Conservation (phyloP, 2,888 invertebrate species). For the Coenonympha arcania region DNA sequence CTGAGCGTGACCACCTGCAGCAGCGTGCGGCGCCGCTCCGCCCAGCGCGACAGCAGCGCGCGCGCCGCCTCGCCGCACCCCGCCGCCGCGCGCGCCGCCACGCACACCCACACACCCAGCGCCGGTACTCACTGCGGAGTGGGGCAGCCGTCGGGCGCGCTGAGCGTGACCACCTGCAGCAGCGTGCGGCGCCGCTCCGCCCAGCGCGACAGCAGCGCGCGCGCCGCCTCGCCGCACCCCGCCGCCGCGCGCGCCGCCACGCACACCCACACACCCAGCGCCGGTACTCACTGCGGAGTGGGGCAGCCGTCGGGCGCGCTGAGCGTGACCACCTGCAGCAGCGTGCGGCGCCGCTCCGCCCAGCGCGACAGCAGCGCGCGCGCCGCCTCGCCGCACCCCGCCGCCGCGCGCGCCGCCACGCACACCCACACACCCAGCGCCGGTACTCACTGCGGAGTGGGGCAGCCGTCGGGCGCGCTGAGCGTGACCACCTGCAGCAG, state of each 20-base stretch:
- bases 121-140: constrained; percentile 36
- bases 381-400: constrained; percentile 28
- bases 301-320: too few relatives aligned
- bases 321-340: too few relatives aligned
- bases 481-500: too few relatives aligned
- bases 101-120: constrained; percentile 3
- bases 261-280: too few relatives aligned
- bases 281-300: too few relatives aligned
- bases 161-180: constrained; percentile 46
- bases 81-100: constrained; percentile 49
- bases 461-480: constrained; percentile 48
- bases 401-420: constrained; percentile 26
- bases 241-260: constrained; percentile 4
- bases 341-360: constrained; percentile 10
- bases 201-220: constrained; percentile 39
- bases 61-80: constrained; percentile 16
- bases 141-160: constrained; percentile 35
- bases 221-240: constrained; percentile 18
- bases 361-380: constrained; percentile 46
- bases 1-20: too few relatives aligned
- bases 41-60: too few relatives aligned
- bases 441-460: too few relatives aligned
- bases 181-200: constrained; percentile 41
- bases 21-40: too few relatives aligned
- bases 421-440: constrained; percentile 56